phyloP scores from a whole-genome alignment of 2,888 invertebrate species.

The Cephus pulcher region DNA sequence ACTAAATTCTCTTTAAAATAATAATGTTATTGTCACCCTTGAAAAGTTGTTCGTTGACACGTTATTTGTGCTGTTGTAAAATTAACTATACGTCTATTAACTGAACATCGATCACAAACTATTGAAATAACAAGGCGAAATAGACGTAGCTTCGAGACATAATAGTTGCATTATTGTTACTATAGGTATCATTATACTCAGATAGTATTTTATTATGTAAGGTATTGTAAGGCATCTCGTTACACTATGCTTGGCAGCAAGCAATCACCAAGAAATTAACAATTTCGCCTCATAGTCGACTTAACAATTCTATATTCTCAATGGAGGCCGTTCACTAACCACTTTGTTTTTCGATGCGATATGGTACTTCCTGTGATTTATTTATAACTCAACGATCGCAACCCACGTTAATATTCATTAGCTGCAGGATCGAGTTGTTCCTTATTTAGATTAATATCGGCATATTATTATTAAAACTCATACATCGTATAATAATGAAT shows the following conservation, averaged over 20 bases:
- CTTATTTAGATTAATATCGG: not conserved
- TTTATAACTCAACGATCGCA: not conserved
- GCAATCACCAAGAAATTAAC: not conserved
- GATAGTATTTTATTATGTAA: not conserved
- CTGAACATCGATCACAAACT: not conserved
- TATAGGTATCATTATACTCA: not conserved
- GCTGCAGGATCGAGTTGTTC: not conserved
- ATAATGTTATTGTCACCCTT: not conserved
- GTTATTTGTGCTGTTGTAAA: not conserved
- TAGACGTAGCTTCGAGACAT: not conserved
- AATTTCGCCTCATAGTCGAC: not conserved
- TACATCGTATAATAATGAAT: not conserved
- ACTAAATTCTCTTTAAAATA: not conserved
- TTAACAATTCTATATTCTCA: not conserved
- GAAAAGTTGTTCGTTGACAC: not conserved
- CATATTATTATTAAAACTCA: not conserved
- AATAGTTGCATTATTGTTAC: not conserved
- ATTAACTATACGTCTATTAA: not conserved
- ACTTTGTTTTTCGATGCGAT: not conserved
- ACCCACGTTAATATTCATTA: not conserved
- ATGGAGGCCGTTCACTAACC: not conserved
- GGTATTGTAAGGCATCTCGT: not conserved
- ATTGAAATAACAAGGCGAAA: not conserved
- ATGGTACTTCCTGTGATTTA: not conserved
- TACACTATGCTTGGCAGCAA: not conserved